These are phyloP conservation scores for Galeopsomyia nigrocyanea DNA, from an alignment of 2,888 invertebrate genomes.

Conservation along the genomic window DNA sequence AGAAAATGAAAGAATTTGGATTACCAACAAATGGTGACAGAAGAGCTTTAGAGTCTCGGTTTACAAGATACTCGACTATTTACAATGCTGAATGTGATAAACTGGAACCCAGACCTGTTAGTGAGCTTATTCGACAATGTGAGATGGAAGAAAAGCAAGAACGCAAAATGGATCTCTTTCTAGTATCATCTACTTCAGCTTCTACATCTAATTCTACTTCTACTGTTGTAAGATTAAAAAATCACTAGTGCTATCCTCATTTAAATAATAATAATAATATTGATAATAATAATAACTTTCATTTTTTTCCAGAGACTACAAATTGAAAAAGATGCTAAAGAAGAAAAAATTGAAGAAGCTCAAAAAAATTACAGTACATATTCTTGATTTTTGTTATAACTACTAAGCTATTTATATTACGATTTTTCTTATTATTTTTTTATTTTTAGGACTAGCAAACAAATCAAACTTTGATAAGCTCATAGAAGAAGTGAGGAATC, in stretches of 20 bases:
- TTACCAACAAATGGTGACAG: conserved; percentile 69
- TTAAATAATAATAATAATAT: conserved; percentile 3
- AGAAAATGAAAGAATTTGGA: conserved; percentile 68
- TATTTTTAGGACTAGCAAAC: conserved; percentile 61
- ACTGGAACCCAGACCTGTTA: conserved; percentile 64
- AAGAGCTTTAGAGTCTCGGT: conserved; percentile 63
- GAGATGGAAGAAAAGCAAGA: conserved; percentile 67
- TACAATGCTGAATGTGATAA: conserved; percentile 71
- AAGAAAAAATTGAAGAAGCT: conserved; percentile 65
- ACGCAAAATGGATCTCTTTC: conserved; percentile 53
- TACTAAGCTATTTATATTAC: conserved; percentile 9
- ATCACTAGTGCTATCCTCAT: neutral
- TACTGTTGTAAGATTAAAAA: too few relatives aligned
- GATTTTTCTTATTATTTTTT: conserved; percentile 10
- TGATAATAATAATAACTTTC: conserved; percentile 7
- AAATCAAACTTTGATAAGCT: conserved; percentile 63
- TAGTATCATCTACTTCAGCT: conserved; percentile 21
- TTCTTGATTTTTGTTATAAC: conserved; percentile 21
- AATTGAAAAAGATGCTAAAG: conserved; percentile 64
- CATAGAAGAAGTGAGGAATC: conserved; percentile 61
- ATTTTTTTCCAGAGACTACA: conserved; percentile 57
- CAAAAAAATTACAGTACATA: conserved; percentile 67
- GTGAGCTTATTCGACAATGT: conserved; percentile 66
- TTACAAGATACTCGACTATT: conserved; percentile 65
- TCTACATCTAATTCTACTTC: neutral